Evolutionary conservation across 2,113 vertebrate species (phyloP).

Genomic region (Nannospalax galili): DNA sequence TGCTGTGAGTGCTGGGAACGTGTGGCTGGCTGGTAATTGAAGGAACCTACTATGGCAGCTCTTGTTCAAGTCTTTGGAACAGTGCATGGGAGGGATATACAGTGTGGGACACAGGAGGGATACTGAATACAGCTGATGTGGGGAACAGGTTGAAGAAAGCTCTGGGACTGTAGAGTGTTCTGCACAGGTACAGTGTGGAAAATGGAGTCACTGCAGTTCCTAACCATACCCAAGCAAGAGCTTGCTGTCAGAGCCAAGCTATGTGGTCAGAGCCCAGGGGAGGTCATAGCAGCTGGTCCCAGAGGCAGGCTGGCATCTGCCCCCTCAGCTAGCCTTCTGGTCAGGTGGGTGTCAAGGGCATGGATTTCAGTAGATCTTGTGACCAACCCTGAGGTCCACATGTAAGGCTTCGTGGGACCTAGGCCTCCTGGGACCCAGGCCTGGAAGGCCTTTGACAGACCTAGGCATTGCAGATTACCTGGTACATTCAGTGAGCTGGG

Average conservation of each 20-base stretch:
- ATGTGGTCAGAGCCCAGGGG: not conserved
- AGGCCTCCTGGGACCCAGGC: not conserved
- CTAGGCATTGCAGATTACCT: not conserved
- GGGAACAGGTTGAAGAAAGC: not conserved
- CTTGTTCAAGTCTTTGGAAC: not conserved
- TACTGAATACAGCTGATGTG: too few species aligned
- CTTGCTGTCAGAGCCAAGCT: not conserved
- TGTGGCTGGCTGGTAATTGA: not conserved
- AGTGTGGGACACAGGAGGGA: not conserved
- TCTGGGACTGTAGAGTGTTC: not conserved
- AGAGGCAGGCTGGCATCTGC: not conserved
- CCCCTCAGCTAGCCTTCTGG: not conserved
- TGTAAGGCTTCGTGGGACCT: not conserved
- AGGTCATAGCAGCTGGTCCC: not conserved
- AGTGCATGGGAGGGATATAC: not conserved
- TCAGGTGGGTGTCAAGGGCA: not conserved
- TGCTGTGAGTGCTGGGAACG: not conserved
- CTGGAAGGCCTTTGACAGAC: not conserved
- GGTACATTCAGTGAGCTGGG: not conserved
- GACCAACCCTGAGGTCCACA: not conserved
- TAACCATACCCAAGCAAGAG: not conserved
- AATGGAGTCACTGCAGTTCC: not conserved
- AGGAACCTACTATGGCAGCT: not conserved
- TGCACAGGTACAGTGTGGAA: not conserved
- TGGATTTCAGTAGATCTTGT: not conserved